phyloP scores from a whole-genome alignment of 2,888 invertebrate species.

The Polydrusus tereticollis region DNA sequence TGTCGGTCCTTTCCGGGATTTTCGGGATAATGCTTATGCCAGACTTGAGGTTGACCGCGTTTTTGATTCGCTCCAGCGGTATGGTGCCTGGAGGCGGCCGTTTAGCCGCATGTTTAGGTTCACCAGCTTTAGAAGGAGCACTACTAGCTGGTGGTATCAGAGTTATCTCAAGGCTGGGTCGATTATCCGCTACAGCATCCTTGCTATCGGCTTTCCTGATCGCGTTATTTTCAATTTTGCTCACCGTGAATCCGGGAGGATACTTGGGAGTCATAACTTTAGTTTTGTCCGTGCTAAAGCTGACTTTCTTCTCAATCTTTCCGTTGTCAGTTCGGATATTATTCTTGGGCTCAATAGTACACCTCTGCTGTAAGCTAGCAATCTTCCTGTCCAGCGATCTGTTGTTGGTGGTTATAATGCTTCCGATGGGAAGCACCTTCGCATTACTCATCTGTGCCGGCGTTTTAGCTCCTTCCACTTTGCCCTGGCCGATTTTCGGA shows the following conservation, averaged over 20 bases:
- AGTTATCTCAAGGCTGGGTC: conserved; percentile 65
- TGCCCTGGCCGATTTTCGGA: conserved; percentile 38
- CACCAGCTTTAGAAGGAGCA: conserved; percentile 40
- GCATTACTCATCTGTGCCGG: conserved; percentile 14
- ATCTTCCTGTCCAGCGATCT: conserved; percentile 58
- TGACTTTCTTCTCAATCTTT: conserved; percentile 51
- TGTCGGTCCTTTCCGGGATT: conserved; percentile 65
- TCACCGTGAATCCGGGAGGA: conserved; percentile 65
- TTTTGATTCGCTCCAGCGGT: conserved; percentile 69
- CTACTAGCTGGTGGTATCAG: conserved; percentile 59
- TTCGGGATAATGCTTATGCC: conserved; percentile 63
- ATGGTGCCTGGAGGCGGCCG: conserved; percentile 71
- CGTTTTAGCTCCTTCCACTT: conserved; percentile 38
- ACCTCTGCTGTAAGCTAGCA: conserved; percentile 61
- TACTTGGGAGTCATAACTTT: conserved; percentile 53
- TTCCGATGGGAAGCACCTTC: conserved; percentile 49
- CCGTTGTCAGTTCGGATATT: conserved; percentile 31
- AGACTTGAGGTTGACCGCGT: conserved; percentile 61
- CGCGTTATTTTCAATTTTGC: conserved; percentile 64
- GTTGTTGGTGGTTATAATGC: conserved; percentile 53
- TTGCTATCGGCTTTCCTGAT: conserved; percentile 61
- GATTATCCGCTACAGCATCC: conserved; percentile 58
- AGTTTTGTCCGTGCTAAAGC: conserved; percentile 45
- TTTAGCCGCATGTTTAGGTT: conserved; percentile 57
- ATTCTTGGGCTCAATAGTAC: conserved; percentile 60